These are phyloP conservation scores for Eolophus roseicapilla DNA, from an alignment of 2,113 vertebrate genomes.

Conservation along the genomic window DNA sequence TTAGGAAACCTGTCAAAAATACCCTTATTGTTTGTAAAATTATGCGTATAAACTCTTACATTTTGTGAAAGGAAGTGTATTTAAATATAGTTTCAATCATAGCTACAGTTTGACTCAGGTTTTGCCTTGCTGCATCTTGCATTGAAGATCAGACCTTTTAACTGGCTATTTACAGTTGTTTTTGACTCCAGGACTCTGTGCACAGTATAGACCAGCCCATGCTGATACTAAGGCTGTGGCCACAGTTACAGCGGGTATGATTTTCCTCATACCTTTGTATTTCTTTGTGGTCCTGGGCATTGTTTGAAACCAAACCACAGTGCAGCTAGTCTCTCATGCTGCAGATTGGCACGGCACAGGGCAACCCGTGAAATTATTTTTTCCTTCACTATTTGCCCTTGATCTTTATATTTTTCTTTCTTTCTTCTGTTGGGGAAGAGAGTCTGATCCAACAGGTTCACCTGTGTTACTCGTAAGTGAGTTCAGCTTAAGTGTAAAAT, in stretches of 20 bases:
- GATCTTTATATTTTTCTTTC: neutral
- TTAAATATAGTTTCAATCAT: neutral
- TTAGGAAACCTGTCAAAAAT: conserved; percentile 49
- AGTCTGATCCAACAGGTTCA: neutral
- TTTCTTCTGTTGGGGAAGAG: neutral
- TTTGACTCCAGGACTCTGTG: neutral
- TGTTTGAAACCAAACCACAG: neutral
- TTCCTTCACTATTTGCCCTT: neutral
- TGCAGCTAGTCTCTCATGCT: neutral
- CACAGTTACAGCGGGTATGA: neutral
- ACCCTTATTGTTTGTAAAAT: conserved; percentile 21
- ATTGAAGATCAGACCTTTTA: neutral
- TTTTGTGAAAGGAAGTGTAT: neutral
- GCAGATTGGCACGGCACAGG: neutral
- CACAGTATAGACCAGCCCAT: neutral
- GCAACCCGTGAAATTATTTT: neutral
- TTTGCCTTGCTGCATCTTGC: neutral
- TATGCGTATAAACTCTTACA: neutral
- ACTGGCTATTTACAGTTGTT: neutral
- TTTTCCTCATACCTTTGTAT: neutral
- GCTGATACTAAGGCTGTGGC: neutral
- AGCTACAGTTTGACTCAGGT: neutral
- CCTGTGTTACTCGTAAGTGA: neutral
- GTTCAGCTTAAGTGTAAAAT: neutral
- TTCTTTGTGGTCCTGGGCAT: neutral